Percentiles rank a stretch among this genome's conserved stretches.
Evolutionary conservation across 2,888 invertebrate species (phyloP).

Genomic region (Pandemis corylana): DNA sequence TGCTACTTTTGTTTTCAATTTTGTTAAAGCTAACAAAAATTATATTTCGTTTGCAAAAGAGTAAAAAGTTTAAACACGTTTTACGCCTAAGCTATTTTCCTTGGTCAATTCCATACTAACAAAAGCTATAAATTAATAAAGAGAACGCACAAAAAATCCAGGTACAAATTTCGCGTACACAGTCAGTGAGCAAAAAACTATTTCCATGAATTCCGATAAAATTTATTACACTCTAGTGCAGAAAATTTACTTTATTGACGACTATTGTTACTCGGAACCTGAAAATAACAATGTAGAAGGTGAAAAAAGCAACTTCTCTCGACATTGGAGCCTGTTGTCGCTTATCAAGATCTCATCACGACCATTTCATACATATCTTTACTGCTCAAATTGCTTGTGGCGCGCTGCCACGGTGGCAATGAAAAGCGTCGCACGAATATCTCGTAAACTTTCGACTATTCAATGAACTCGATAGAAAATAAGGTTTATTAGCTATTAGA

Average conservation of each 20-base stretch:
- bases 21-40: no score
- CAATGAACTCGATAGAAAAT: slow-evolving; percentile 36
- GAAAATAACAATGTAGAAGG: slow-evolving; percentile 4
- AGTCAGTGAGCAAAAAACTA: neutral
- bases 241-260: neutral
- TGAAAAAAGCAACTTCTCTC: slow-evolving; percentile 7
- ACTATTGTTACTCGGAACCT: neutral
- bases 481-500: slow-evolving; percentile 20
- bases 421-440: slow-evolving; percentile 17
- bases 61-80: no score
- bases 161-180: neutral
- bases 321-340: slow-evolving; percentile 46
- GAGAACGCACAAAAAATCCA: neutral
- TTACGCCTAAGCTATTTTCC: no score
- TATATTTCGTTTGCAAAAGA: no score
- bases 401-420: slow-evolving; percentile 28
- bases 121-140: neutral
- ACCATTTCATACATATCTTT: slow-evolving; percentile 32
- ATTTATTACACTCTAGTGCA: neutral
- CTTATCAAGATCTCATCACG: slow-evolving; percentile 18
- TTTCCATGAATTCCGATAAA: neutral
- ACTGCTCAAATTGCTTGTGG: slow-evolving; percentile 23
- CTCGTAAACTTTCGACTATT: slow-evolving; percentile 32
- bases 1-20: no score
- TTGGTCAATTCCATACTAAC: no score